Evolutionary conservation across 2,797 vertebrate genomes (phyloP).

Genomic region (Carcharodon carcharias): DNA sequence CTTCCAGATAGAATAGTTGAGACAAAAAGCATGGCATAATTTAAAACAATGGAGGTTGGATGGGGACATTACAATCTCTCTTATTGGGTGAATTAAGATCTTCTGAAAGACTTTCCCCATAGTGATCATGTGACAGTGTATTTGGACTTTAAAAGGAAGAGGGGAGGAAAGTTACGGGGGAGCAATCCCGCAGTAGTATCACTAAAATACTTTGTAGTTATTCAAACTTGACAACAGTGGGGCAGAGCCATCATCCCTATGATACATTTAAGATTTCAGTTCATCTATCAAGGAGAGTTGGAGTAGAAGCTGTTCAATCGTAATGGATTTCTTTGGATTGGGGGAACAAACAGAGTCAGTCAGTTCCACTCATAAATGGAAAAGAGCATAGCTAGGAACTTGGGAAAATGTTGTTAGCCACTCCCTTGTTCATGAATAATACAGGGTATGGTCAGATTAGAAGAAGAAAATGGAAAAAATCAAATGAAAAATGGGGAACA

Average conservation of each 20-base stretch:
- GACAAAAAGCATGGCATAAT: background rate
- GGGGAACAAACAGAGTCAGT: background rate
- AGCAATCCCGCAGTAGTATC: background rate
- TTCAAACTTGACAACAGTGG: background rate
- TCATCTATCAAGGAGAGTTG: background rate
- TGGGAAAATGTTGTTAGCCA: background rate
- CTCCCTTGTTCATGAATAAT: background rate
- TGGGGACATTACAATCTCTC: background rate
- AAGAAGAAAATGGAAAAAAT: background rate
- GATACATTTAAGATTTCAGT: background rate
- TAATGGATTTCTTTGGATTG: background rate
- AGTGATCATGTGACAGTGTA: background rate
- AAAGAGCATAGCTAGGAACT: background rate
- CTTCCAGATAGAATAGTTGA: background rate
- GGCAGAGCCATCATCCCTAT: background rate
- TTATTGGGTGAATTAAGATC: background rate
- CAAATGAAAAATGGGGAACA: background rate
- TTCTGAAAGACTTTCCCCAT: background rate
- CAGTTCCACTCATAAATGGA: background rate
- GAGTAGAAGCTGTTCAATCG: background rate
- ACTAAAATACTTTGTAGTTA: background rate
- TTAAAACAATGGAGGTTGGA: background rate
- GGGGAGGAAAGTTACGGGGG: background rate
- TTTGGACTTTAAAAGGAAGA: background rate
- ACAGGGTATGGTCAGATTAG: background rate